Evolutionary conservation across 2,797 vertebrate genomes (phyloP), one percentile per base, ranked within the genome.

Genomic region (Catamblyrhynchus diadema): DNA sequence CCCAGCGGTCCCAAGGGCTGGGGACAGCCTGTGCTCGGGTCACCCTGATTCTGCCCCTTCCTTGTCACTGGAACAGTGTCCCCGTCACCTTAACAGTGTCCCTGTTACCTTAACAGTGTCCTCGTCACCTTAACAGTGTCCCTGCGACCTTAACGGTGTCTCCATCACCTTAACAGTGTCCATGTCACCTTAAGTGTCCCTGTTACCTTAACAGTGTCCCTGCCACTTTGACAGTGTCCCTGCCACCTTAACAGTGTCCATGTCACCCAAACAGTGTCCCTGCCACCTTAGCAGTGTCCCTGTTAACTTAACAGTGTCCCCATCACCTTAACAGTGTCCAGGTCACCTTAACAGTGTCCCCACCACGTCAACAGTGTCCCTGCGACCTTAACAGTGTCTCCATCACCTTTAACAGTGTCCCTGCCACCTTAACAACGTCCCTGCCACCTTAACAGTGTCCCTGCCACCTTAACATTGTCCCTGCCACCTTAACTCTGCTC

Each of bases 1-100:
- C 15, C 0, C 0, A n/a, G 27, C 0, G 1, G 9, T 7, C 39
- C 54, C 62, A 5, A 45, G 30, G 12, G 60, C 60, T 66, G 42
- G 54, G 54, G 42, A 19, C 32, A 19, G 25, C 56, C 78, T 17
- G 41, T 24, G 78, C 42, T 70, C 16, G 0, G 56, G 19, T 12
- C 48, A 19, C 8, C 23, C 23, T 13, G 20, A 5, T 8, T 50
- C 44, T 67, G 56, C 30, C 13, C 17, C 28, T 21, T 4, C 12
- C 28, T 45, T 8, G 41, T 10, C 60, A 19, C 8, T 11, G 7
- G 18, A 10, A n/a, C 51, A 32, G 28, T 30, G 48, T 51, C 25
- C 48, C 48, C 25, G 28, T 0, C 13, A 19, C 17, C 14, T n/a
- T 9, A 14, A 32, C 51, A 21, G 18, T 11, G n/a, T 22, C 16